Evolutionary conservation across 2,113 vertebrate species (phyloP), one percentile per base, ranked within the genome.

Genomic region (Paradoxurus hermaphroditus): DNA sequence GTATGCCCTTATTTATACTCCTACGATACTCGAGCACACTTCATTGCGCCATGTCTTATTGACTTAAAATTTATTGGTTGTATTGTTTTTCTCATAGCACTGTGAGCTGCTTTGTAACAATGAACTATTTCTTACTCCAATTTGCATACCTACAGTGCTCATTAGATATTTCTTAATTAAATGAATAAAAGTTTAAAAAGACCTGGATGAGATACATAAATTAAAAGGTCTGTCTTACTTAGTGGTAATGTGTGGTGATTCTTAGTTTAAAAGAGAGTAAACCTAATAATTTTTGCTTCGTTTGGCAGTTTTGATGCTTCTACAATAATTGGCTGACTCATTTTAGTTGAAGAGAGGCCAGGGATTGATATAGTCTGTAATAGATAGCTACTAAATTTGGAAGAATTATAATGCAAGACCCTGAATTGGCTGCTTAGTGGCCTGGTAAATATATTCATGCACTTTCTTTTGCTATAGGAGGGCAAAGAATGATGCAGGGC

Each of bases 131-230:
- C 84, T 91, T 88, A 65, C 9, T 91, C 12, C 36, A 63, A 63
- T 94, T 94, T 94, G n/a, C 14, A 25, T 89, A 68, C 8, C 70
- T 19, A 59, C 31, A 86, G 67, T 95, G 23, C 41, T 95, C 29
- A 93, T 73, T 86, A 95, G 81, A 46, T 86, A 65, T 73, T 97
- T 96, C 18, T 90, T 96, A 86, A 59, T 68, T 63, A 78, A 86
- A 34, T 91, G 77, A 86, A 75, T 90, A 90, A 46, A 93, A 67
- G 56, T 89, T 90, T 65, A 97, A 73, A 92, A 88, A 41, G 36
- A 23, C 15, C 53, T 94, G 19, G 27, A 41, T 70, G 34, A 96
- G n/a, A 89, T 91, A 83, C 5, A 73, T 96, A 79, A 93, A 73
- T 97, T 95, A 82, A 95, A 88, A 93, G 15, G 3, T 63, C 27